Evolutionary conservation across 2,888 invertebrate genomes (phyloP).

Genomic region (Eristalis tenax): DNA sequence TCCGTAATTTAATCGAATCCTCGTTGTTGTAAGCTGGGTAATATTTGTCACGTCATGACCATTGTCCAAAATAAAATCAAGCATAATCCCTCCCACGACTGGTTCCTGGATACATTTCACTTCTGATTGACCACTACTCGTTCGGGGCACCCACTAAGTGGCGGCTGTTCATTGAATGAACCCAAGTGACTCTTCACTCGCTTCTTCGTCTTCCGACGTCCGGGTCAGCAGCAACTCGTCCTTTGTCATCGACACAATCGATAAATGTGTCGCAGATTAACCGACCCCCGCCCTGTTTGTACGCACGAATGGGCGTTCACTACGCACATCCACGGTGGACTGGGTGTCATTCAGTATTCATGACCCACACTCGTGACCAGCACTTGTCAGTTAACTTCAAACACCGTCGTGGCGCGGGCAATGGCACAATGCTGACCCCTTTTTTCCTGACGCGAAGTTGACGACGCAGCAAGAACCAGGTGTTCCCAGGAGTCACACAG

Average conservation of each 20-base stretch:
- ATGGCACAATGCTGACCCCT: too few relatives aligned
- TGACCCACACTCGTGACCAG: not conserved
- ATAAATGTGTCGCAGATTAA: not conserved
- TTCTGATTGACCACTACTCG: not conserved
- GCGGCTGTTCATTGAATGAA: not conserved
- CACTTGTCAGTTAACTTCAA: too few relatives aligned
- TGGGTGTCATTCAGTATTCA: not conserved
- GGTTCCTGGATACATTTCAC: not conserved
- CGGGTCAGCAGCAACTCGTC: not conserved
- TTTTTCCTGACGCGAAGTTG: too few relatives aligned
- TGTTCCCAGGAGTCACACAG: not conserved
- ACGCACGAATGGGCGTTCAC: not conserved
- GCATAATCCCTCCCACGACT: not conserved
- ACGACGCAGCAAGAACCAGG: not conserved
- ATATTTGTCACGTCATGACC: not conserved
- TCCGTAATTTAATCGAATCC: too few relatives aligned
- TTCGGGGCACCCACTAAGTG: not conserved
- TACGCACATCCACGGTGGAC: not conserved
- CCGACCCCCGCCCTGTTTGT: not conserved
- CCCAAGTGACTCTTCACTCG: not conserved
- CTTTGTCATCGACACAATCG: not conserved
- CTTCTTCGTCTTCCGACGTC: not conserved
- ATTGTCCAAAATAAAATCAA: not conserved
- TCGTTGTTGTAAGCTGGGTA: too few relatives aligned
- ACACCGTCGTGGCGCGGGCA: too few relatives aligned